A percentile compares a stretch with the other conserved stretches of the same genome.
phyloP scores from a whole-genome alignment of 2,888 invertebrate genomes.

The Sepiola atlantica region DNA sequence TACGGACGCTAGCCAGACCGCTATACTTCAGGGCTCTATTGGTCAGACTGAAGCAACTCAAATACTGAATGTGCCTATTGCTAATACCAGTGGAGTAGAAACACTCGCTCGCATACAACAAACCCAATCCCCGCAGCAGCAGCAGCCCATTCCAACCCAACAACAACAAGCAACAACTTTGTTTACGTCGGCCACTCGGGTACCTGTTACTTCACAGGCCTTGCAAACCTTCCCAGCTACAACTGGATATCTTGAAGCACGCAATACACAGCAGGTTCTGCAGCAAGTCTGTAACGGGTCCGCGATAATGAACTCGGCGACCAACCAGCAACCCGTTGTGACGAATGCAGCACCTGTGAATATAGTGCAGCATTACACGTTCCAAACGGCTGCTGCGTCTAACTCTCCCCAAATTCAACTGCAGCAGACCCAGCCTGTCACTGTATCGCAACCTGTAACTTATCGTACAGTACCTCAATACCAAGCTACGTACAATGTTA shows the following conservation, averaged over 20 bases:
- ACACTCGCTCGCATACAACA: conserved; percentile 48
- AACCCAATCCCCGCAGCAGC: conserved; percentile 51
- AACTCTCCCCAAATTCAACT: conserved; percentile 23
- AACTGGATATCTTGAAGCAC: conserved; percentile 49
- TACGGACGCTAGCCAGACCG: conserved; percentile 51
- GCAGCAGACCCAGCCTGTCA: not conserved
- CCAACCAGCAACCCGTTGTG: conserved; percentile 52
- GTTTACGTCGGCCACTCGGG: conserved; percentile 35
- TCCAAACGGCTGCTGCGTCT: not conserved
- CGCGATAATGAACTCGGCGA: conserved; percentile 49
- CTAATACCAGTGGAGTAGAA: conserved; percentile 50
- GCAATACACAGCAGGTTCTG: conserved; percentile 47
- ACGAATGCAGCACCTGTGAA: conserved; percentile 49
- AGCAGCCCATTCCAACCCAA: conserved; percentile 50
- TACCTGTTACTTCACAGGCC: conserved; percentile 34
- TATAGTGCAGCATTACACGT: conserved; percentile 49
- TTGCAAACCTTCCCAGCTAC: not conserved
- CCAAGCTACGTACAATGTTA: conserved; percentile 39
- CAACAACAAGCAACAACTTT: conserved; percentile 48
- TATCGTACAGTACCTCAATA: not conserved
- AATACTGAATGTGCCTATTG: conserved; percentile 53
- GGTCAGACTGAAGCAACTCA: conserved; percentile 54
- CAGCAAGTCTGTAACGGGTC: conserved; percentile 24
- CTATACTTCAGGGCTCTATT: conserved; percentile 59
- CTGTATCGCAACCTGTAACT: conserved; percentile 39